Evolutionary conservation across 2,888 invertebrate species (phyloP), one percentile per base, ranked within the genome.

Genomic region (Melinopterus prodromus): DNA sequence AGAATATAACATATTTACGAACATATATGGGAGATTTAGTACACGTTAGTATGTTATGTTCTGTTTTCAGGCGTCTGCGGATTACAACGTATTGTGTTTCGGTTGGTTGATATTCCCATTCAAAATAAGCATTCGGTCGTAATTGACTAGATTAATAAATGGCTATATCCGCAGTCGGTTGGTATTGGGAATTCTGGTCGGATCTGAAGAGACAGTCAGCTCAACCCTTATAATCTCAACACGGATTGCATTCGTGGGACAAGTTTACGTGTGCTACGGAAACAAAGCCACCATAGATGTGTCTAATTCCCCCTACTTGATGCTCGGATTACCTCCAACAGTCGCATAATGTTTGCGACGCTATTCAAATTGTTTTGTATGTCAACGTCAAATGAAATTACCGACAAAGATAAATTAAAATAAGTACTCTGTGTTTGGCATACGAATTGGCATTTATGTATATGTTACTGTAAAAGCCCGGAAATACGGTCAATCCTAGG

Each of bases 211-310:
- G 53, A 53, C 53, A 53, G 2, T 9, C 53, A 53, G 53, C 53
- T 53, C 53, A 53, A 53, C 53, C 53, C 53, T 53, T 53, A 53
- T 53, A 53, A 53, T 53, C 53, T 53, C 53, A 53, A 53, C 53
- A 53, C 12, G 53, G 53, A 53, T 53, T 53, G 53, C 53, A 53
- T 53, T 53, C 12, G 53, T 12, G 53, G 53, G 12, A 53, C 53
- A 53, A 53, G 53, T 53, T 53, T 53, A 53, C 53, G 53, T 53
- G 53, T 53, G 12, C 53, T 12, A 53, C 5, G 12, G 53, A 53
- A 53, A 53, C 53, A 53, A 53, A 9, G 53, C 53, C 53, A 53
- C 9, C 53, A 53, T 53, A 53, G 53, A 53, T 53, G 53, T 53
- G 12, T 53, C 53, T 53, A 53, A 53, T 53, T 53, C 53, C 53